Base-by-base conservation (phyloP, 2,888 invertebrate genomes). In the Trachelus stipa region DNA sequence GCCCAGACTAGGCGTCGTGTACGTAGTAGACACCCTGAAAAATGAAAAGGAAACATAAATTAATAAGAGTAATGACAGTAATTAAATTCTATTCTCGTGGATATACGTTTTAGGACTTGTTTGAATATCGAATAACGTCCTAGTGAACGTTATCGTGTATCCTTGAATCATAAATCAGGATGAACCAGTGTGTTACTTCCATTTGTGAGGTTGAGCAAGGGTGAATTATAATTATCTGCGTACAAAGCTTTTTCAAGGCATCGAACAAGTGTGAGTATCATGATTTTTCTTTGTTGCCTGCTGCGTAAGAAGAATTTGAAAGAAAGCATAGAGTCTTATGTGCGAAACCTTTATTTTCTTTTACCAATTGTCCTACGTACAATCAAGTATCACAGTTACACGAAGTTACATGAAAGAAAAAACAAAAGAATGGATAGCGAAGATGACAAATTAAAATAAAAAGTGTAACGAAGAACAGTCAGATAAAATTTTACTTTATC, bases 21-120 rank as follows among this genome's bases (percentile, higher is more conserved):
- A 92, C 40, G 92, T 92, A 35, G 92, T 86, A 4, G 91, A 86
- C 75, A 92, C 91, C 92, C 93, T 93, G 90, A 78, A 92, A 92
- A 56, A 56, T 56, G 56, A 56, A 23, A 56, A 23, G 9, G 23
- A 2, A 56, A 2, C 2, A 56, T 23, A 56, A 56, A 56, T 56
- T 56, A 2, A 56, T 56, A 56, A 23, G 23, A 56, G 23, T 9
- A 56, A 9, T 9, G 56, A 56, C 23, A 23, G 23, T 1, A 23
- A 2, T 1, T 23, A 23, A 56, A 56, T 9, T 23, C 56, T 56
- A 56, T 56, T 23, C 23, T 56, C 2, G 23, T 9, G 56, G 56
- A 56, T 23, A 9, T 56, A 56, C 0, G 56, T 23, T 23, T 56
- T 23, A 0, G 23, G 40, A 15, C 40, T 40, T 15, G 40, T 40